These are phyloP conservation scores for Polymixis lichenea DNA, from an alignment of 2,888 invertebrate species.

Conservation along the genomic window DNA sequence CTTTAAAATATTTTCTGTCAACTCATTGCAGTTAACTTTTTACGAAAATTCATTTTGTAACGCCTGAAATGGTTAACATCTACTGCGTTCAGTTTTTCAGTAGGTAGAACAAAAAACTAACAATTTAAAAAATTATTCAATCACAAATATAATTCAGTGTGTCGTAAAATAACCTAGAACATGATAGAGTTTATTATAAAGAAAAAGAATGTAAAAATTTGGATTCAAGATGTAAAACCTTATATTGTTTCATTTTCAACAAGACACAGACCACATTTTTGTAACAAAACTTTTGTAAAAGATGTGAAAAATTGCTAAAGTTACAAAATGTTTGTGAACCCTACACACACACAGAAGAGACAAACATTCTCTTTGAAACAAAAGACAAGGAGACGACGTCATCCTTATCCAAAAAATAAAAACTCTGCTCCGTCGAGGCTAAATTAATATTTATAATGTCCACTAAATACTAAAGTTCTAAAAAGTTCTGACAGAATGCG, in stretches of 20 bases:
- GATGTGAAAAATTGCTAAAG: background rate
- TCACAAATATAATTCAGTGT: background rate
- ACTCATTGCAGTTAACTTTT: conserved; percentile 26
- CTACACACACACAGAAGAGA: background rate
- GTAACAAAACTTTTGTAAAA: background rate
- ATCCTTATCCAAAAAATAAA: conserved; percentile 24
- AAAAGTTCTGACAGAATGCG: conserved; percentile 45
- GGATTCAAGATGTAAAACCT: background rate
- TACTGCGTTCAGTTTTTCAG: background rate
- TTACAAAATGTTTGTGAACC: conserved; percentile 2
- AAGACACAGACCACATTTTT: background rate
- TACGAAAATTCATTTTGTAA: conserved; percentile 20
- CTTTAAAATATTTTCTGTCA: background rate
- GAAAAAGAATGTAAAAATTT: background rate
- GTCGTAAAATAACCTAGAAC: background rate
- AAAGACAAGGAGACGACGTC: conserved; percentile 16
- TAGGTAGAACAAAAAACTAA: conserved; percentile 11
- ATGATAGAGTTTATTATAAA: background rate
- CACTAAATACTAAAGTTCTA: conserved; percentile 36
- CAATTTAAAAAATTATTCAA: conserved; percentile 15
- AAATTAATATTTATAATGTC: conserved; percentile 38
- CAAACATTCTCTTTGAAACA: conserved; percentile 19
- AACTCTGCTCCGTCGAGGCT: conserved; percentile 13
- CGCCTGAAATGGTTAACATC: conserved; percentile 1
- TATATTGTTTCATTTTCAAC: background rate